Conservation (phyloP, 2,797 vertebrate species). For the Hippocampus kuda region DNA sequence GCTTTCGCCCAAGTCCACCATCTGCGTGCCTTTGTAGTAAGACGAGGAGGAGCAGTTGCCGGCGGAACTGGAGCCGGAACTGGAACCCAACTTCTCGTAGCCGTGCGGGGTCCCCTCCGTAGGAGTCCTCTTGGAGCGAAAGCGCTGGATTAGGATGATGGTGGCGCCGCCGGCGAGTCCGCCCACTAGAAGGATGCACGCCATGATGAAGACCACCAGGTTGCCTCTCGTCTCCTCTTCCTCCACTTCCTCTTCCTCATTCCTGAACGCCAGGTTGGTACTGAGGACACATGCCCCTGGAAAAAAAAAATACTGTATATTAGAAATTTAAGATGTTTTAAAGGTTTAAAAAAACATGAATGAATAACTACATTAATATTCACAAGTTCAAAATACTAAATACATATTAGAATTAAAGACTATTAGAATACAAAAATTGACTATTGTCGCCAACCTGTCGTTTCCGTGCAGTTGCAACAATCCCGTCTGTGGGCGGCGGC, state of each 20-base stretch:
- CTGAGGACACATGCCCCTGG: slow-evolving; percentile 79
- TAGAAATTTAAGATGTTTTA: not conserved
- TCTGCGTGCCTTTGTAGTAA: slow-evolving; percentile 67
- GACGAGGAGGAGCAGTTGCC: slow-evolving; percentile 47
- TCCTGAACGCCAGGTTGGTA: slow-evolving; percentile 52
- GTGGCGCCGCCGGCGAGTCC: slow-evolving; percentile 60
- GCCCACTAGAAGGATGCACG: slow-evolving; percentile 70
- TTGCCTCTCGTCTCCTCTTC: slow-evolving; percentile 48
- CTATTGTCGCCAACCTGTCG: slow-evolving; percentile 61
- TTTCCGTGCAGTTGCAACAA: slow-evolving; percentile 84
- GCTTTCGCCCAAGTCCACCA: slow-evolving; percentile 72
- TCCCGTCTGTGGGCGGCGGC: slow-evolving; percentile 41
- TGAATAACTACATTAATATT: not conserved
- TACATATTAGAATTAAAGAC: no score
- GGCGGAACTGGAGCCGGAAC: slow-evolving; percentile 42
- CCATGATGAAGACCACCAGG: slow-evolving; percentile 69
- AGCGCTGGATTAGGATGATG: slow-evolving; percentile 67
- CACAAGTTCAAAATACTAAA: no score
- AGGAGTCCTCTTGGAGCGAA: slow-evolving; percentile 56
- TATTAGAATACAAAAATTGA: not conserved
- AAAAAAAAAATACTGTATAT: not conserved
- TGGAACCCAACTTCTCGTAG: slow-evolving; percentile 79
- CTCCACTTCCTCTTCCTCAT: slow-evolving; percentile 20
- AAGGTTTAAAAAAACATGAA: not conserved
- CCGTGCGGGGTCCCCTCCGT: slow-evolving; percentile 53